Evolutionary conservation across 2,888 invertebrate genomes (phyloP).

Genomic region (Deilephila porcellus): DNA sequence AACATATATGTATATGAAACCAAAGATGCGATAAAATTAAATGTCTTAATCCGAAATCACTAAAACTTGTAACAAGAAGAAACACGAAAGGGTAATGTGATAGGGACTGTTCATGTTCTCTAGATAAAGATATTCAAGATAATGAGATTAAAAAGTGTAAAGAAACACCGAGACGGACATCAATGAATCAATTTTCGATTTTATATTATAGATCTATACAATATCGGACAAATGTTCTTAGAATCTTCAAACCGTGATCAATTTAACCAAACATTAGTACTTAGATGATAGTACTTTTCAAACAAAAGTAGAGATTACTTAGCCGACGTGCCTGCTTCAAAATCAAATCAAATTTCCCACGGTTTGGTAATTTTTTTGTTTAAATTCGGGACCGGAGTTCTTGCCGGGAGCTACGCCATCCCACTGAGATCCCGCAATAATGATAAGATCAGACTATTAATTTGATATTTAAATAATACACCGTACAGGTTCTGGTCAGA

Average conservation of each 20-base stretch:
- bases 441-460: conserved; percentile 80
- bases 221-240: no score
- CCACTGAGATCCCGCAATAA: conserved; percentile 65
- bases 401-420: conserved; percentile 74
- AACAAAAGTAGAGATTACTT: no score
- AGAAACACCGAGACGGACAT: background rate
- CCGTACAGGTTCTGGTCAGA: conserved; percentile 56
- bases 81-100: conserved; percentile 1
- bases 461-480: conserved; percentile 66
- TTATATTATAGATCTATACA: no score
- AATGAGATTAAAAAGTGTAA: background rate
- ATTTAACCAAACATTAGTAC: no score
- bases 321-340: background rate
- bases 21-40: conserved; percentile 11
- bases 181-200: background rate
- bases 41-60: conserved; percentile 18
- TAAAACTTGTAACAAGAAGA: background rate
- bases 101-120: conserved; percentile 5
- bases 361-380: conserved; percentile 59
- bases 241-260: no score
- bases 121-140: conserved; percentile 7
- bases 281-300: no score
- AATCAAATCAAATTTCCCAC: conserved; percentile 63
- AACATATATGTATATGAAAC: background rate
- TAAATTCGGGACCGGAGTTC: conserved; percentile 50